phyloP scores from a whole-genome alignment of 37 sponge, comb jelly and placozoan genomes.

The Cliona cf. orientalis region DNA sequence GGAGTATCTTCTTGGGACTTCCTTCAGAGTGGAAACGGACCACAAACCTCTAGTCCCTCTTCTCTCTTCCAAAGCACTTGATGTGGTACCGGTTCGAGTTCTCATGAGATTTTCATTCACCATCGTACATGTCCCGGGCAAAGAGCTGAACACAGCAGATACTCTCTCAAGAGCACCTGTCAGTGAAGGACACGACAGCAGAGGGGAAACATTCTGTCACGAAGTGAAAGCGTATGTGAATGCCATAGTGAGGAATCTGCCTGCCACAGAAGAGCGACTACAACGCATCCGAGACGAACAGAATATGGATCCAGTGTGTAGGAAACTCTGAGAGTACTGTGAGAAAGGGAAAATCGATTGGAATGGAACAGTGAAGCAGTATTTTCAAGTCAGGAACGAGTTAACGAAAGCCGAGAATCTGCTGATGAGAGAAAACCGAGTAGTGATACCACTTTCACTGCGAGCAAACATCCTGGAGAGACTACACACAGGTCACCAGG shows the following conservation, averaged over 20 bases:
- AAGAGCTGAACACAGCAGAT: conserved; percentile 30
- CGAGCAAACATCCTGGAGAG: conserved; percentile 12
- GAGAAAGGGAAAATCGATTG: background rate
- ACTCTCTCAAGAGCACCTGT: conserved; percentile 37
- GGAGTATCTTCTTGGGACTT: conserved; percentile 24
- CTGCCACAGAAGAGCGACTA: conserved; percentile 14
- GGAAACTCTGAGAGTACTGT: conserved; percentile 8
- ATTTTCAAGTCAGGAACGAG: conserved; percentile 12
- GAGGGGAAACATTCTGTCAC: background rate
- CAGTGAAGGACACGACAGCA: background rate
- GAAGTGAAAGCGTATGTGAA: conserved; percentile 24
- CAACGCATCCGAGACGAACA: conserved; percentile 14
- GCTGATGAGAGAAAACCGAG: conserved; percentile 22
- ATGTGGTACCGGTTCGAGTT: conserved; percentile 3
- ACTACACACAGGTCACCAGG: conserved; percentile 36
- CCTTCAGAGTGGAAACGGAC: conserved; percentile 29
- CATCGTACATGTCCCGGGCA: conserved; percentile 35
- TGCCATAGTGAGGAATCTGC: conserved; percentile 8
- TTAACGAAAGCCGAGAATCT: conserved; percentile 14
- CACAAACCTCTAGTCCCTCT: conserved; percentile 48
- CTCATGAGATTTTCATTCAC: conserved; percentile 27
- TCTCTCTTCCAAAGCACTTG: conserved; percentile 10
- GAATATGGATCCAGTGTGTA: conserved; percentile 12
- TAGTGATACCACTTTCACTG: conserved; percentile 28
- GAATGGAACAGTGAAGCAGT: conserved; percentile 21